A percentile compares a stretch with the other conserved stretches of the same genome.
phyloP scores from a whole-genome alignment of 2,797 vertebrate species.

The Sebastes itinus region DNA sequence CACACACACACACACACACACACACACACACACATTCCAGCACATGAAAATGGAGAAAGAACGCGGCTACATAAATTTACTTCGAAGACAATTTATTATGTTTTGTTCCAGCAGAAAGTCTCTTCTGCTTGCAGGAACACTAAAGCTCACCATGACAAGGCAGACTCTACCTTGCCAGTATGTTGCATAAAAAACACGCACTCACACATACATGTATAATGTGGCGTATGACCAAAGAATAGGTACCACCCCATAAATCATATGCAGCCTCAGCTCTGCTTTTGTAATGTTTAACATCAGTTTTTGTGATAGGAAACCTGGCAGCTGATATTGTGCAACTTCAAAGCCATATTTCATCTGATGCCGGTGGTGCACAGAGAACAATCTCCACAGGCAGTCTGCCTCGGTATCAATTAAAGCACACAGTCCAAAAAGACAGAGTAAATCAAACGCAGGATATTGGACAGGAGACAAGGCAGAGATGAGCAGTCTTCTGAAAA shows the following conservation, averaged over 20 bases:
- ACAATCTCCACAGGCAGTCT: conserved; percentile 13
- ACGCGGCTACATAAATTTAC: conserved; percentile 61
- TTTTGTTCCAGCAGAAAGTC: conserved; percentile 58
- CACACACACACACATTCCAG: conserved; percentile 36
- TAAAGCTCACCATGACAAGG: conserved; percentile 72
- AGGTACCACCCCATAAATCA: conserved; percentile 41
- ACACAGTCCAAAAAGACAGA: conserved; percentile 36
- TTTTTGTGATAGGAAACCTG: conserved; percentile 36
- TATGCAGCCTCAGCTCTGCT: neutral
- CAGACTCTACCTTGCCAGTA: conserved; percentile 37
- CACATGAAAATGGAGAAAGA: conserved; percentile 51
- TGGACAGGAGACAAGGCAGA: conserved; percentile 36
- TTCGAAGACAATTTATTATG: conserved; percentile 66
- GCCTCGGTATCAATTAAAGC: conserved; percentile 49
- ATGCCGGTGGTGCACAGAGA: conserved; percentile 21
- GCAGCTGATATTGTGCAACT: conserved; percentile 20
- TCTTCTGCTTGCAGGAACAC: conserved; percentile 69
- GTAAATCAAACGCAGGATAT: conserved; percentile 54
- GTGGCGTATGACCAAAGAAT: conserved; percentile 24
- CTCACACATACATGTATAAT: neutral
- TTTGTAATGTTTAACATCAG: conserved; percentile 12
- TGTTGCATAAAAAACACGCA: conserved; percentile 23
- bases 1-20: conserved; percentile 18
- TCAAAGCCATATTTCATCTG: conserved; percentile 47
- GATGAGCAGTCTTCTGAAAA: conserved; percentile 32